Evolutionary conservation across 2,113 vertebrate species (phyloP), one percentile per base, ranked within the genome.

Genomic region (Eubucco bourcierii): DNA sequence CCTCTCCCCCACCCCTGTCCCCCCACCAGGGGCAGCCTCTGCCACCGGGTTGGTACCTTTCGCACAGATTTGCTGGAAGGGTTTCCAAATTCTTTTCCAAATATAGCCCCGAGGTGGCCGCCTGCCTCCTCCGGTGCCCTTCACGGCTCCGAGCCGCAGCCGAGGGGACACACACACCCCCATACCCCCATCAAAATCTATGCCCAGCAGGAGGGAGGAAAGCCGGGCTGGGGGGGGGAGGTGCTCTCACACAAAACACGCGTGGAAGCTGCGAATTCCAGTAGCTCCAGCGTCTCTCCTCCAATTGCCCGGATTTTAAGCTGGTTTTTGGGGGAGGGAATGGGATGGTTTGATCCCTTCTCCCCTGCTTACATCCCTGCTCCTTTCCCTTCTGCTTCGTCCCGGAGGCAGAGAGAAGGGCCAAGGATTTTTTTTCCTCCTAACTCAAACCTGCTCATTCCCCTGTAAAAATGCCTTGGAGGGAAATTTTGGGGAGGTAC

Each of bases 71-170:
- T 91, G 87, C 85, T 97, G 95, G 91, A 95, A 92, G 60, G 15
- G 41, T 78, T 96, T 91, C 93, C 71, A 95, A 96, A 96, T 98
- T 90, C 94, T 97, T 95, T 97, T 98, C 97, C 95, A 97, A 97
- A 98, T 97, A 98, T 97, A 98, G 96, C 55, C 29, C 71, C 15
- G 34, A 87, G 71, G 56, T 4, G 7, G 75, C 52, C 19, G 46
- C 29, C 55, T 37, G 59, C 78, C 67, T 25, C 60, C 47, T 52
- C 53, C 52, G 2, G 72, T 37, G 90, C n/a, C 89, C 90, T 83
- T 93, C 88, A 10, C 6, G 46, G 63, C 46, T 68, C 46, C 4
- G 37, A 75, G 61, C 12, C 15, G 16, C 73, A 59, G 64, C 60
- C 8, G 64, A 1, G 70, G 74, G 74, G 56, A 85, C 7, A 21